Evolutionary conservation across 2,888 invertebrate genomes (phyloP).

Genomic region (Andrena bicolor): DNA sequence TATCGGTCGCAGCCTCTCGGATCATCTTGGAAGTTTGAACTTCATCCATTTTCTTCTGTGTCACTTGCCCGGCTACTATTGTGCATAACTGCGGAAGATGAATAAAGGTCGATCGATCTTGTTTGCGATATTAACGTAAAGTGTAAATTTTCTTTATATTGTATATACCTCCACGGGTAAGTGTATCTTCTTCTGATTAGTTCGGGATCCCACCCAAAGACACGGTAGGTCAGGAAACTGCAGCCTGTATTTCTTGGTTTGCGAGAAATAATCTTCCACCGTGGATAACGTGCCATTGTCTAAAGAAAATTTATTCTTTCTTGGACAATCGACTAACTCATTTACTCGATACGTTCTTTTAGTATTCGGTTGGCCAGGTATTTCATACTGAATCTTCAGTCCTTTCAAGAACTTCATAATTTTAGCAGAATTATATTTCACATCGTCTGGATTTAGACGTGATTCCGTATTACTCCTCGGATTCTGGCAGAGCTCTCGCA

Average conservation of each 20-base stretch:
- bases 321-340: constrained; percentile 82
- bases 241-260: constrained; percentile 84
- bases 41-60: constrained; percentile 92
- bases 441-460: neutral
- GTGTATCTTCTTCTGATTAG: constrained; percentile 88
- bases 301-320: constrained; percentile 81
- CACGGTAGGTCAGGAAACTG: constrained; percentile 91
- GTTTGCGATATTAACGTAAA: neutral
- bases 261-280: constrained; percentile 85
- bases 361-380: constrained; percentile 83
- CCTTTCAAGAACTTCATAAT: constrained; percentile 85
- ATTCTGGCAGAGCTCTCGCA: constrained; percentile 74
- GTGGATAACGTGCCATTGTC: constrained; percentile 77
- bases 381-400: constrained; percentile 85
- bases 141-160: constrained; percentile 71
- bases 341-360: constrained; percentile 85
- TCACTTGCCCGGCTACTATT: constrained; percentile 92
- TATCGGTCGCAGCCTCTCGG: constrained; percentile 92
- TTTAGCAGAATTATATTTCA: constrained; percentile 13
- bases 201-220: constrained; percentile 91
- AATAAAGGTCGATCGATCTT: neutral
- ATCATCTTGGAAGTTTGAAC: constrained; percentile 95
- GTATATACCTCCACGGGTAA: constrained; percentile 91
- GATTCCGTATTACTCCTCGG: constrained; percentile 39
- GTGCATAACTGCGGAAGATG: constrained; percentile 77